Base-by-base conservation (phyloP, 2,888 invertebrate genomes). In the Ophioninae sp. region DNA sequence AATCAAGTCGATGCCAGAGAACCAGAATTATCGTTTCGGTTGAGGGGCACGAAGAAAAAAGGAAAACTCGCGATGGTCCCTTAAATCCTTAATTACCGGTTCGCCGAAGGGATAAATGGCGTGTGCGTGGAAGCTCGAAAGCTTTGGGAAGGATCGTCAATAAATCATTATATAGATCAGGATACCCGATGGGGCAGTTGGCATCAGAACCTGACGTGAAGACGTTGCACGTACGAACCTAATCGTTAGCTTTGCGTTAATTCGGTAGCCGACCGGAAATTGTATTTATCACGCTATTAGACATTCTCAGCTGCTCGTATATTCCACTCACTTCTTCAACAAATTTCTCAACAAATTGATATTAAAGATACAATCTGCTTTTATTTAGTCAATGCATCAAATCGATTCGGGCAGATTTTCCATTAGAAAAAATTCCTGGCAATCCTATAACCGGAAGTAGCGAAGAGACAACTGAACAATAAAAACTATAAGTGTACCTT, bases 91-190 rank as follows among this genome's bases (percentile, higher is more conserved):
- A 23, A 13, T 58, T 2, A 6, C 51, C 20, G 72, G 67, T 68
- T 73, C 39, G 67, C 22, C 37, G 30, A 56, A 30, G 51, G 51
- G 71, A 61, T 30, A 37, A 23, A 51, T 51, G 17, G 23, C 39
- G 61, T 23, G 67, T 72, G 77, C 30, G 77, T 81, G 22, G n/a
- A 44, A n/a, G 64, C 64, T 56, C n/a, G 20, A 37, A 68, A 41
- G 67, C 22, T 44, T 17, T 17, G 73, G 64, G 68, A 82, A 63
- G 67, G 63, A 41, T 75, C n/a, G 22, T 39, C 71, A 37, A 72
- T 81, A 67, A 81, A 77, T 81, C 77, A 77, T 67, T 71, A 41
- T 71, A 17, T 61, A 8, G 41, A 39, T 59, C 20, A 17, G n/a
- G 41, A 73, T 30, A 17, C 73, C 63, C 73, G 23, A 44, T 44